Conservation (phyloP, 2,113 vertebrate species). For the Sebastes fasciatus region DNA sequence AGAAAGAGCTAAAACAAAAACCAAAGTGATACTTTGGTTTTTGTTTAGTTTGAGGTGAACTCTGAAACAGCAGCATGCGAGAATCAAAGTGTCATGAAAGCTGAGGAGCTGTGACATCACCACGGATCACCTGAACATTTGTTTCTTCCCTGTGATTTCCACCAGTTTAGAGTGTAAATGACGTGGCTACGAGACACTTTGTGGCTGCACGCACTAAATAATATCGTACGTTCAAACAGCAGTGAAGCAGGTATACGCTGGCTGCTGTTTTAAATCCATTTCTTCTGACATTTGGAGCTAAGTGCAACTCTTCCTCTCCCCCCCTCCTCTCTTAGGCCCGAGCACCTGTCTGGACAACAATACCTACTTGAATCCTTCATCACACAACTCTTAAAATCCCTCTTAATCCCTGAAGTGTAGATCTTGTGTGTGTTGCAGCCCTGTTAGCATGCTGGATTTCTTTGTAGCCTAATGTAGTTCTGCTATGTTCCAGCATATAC, state of each 20-base stretch:
- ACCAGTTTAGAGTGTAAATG: conserved; percentile 30
- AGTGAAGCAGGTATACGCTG: conserved; percentile 32
- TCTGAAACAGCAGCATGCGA: conserved; percentile 7
- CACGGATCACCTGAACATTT: conserved; percentile 18
- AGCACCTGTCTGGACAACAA: conserved; percentile 81
- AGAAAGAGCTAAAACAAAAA: neutral
- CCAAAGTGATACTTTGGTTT: neutral
- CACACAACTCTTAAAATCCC: conserved; percentile 73
- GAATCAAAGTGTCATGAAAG: neutral
- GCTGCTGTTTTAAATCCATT: conserved; percentile 60
- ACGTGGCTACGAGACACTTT: conserved; percentile 17
- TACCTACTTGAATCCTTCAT: conserved; percentile 72
- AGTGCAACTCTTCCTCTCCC: conserved; percentile 44
- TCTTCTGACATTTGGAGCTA: conserved; percentile 53
- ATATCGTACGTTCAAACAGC: conserved; percentile 31
- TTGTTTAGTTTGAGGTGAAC: neutral
- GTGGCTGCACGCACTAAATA: conserved; percentile 12
- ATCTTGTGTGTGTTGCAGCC: conserved; percentile 60
- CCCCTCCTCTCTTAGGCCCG: conserved; percentile 38
- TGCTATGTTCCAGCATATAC: conserved; percentile 69
- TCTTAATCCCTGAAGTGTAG: conserved; percentile 78
- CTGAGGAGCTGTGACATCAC: conserved; percentile 6
- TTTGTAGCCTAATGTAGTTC: conserved; percentile 66
- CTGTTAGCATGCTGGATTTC: conserved; percentile 62
- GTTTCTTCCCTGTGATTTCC: conserved; percentile 17